Evolutionary conservation across 2,888 invertebrate species (phyloP).

Genomic region (Spodoptera picta): DNA sequence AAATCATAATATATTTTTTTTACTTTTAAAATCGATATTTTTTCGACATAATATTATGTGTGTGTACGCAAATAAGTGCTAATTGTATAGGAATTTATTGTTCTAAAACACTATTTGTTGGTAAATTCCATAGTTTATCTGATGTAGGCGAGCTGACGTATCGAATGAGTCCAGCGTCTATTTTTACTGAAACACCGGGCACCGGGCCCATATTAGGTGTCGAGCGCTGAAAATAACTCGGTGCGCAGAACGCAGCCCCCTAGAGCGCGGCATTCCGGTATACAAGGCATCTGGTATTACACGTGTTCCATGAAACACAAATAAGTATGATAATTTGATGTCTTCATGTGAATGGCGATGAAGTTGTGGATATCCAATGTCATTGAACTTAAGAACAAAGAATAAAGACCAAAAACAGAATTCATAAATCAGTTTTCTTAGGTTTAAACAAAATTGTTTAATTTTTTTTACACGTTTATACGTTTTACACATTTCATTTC

Average conservation of each 20-base stretch:
- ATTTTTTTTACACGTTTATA: too few relatives aligned
- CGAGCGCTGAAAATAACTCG: slow-evolving; percentile 80
- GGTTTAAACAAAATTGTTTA: too few relatives aligned
- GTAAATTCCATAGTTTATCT: slow-evolving; percentile 50
- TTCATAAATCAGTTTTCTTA: neutral
- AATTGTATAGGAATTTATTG: neutral
- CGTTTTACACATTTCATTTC: too few relatives aligned
- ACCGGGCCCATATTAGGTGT: slow-evolving; percentile 86
- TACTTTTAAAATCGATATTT: neutral
- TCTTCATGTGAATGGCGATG: neutral
- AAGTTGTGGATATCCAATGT: neutral
- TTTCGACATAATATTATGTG: too few relatives aligned
- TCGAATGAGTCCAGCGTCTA: slow-evolving; percentile 73
- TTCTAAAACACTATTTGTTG: slow-evolving; percentile 19
- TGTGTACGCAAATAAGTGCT: neutral
- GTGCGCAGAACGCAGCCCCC: slow-evolving; percentile 68
- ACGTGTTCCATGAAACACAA: slow-evolving; percentile 19
- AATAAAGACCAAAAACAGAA: too few relatives aligned
- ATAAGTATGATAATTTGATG: slow-evolving; percentile 11
- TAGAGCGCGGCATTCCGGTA: slow-evolving; percentile 63
- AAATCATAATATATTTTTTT: neutral
- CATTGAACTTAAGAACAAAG: neutral
- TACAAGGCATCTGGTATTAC: slow-evolving; percentile 44
- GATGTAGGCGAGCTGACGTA: slow-evolving; percentile 60
- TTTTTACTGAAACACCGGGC: slow-evolving; percentile 83